Conservation (phyloP, 2,797 vertebrate genomes). For the Galago senegalensis region DNA sequence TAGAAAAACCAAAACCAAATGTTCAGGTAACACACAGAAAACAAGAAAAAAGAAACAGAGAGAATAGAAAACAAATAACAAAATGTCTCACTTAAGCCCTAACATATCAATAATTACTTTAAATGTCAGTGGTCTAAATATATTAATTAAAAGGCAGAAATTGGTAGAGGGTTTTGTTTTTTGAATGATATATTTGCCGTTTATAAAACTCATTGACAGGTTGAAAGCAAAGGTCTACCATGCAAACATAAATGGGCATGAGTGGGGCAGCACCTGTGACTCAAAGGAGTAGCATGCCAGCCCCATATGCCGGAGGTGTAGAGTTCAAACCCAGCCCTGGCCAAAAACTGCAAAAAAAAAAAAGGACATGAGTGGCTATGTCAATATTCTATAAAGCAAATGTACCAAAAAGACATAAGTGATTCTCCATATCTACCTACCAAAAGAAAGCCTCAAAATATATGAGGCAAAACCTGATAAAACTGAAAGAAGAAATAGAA, state of each 20-base stretch:
- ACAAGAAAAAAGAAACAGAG: constrained; percentile 34
- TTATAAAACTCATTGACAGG: background rate
- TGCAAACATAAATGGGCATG: background rate
- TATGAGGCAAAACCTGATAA: background rate
- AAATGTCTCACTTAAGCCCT: background rate
- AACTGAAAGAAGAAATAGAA: background rate
- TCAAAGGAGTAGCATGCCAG: too few relatives aligned
- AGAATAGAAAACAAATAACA: constrained; percentile 9
- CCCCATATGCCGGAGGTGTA: too few relatives aligned
- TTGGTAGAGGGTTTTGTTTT: background rate
- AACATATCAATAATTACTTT: background rate
- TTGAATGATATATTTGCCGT: background rate
- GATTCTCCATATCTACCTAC: background rate
- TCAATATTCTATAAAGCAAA: background rate
- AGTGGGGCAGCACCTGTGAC: background rate
- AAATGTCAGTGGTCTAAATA: background rate
- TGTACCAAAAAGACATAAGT: background rate
- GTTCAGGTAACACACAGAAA: background rate
- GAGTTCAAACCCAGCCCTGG: too few relatives aligned
- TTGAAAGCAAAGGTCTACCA: constrained; percentile 5
- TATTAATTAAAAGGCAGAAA: background rate
- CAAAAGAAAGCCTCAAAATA: constrained; percentile 23
- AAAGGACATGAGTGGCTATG: background rate
- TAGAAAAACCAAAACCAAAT: constrained; percentile 6
- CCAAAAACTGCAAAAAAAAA: too few relatives aligned